These are phyloP conservation scores for Vulpes lagopus DNA, from an alignment of 2,113 vertebrate species.

Conservation along the genomic window DNA sequence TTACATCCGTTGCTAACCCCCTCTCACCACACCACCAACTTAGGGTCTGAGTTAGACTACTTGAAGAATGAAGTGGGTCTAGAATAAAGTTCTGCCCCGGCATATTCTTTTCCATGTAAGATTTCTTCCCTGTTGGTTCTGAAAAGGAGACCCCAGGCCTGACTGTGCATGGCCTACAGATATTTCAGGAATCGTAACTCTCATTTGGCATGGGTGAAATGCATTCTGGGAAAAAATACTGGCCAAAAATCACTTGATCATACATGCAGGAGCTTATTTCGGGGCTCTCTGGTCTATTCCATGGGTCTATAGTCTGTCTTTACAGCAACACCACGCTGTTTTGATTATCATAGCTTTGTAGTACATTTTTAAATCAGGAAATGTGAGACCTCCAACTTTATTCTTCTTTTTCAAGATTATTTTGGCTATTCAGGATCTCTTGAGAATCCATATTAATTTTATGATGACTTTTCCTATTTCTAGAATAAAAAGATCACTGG, in stretches of 20 bases:
- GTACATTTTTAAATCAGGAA: slow-evolving; percentile 29
- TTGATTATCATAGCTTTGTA: background rate
- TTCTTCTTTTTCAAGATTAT: slow-evolving; percentile 31
- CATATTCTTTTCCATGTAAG: background rate
- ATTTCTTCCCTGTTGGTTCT: background rate
- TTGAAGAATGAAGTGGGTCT: slow-evolving; percentile 9
- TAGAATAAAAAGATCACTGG: background rate
- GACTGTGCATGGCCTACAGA: background rate
- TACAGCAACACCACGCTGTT: background rate
- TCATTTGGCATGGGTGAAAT: background rate
- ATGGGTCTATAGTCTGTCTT: background rate
- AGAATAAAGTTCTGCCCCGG: background rate
- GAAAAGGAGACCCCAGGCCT: background rate
- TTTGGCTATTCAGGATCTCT: background rate
- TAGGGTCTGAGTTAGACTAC: background rate
- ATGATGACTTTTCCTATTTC: slow-evolving; percentile 17
- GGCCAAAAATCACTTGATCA: background rate
- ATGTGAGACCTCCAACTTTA: background rate
- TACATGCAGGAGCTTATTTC: background rate
- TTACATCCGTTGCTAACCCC: background rate
- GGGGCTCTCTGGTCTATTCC: background rate
- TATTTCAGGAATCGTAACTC: background rate
- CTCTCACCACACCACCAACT: background rate
- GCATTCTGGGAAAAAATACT: background rate
- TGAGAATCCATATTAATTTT: slow-evolving; percentile 2